Evolutionary conservation across 2,888 invertebrate genomes (phyloP), one percentile per base, ranked within the genome.

Genomic region (Anaspis maculata): DNA sequence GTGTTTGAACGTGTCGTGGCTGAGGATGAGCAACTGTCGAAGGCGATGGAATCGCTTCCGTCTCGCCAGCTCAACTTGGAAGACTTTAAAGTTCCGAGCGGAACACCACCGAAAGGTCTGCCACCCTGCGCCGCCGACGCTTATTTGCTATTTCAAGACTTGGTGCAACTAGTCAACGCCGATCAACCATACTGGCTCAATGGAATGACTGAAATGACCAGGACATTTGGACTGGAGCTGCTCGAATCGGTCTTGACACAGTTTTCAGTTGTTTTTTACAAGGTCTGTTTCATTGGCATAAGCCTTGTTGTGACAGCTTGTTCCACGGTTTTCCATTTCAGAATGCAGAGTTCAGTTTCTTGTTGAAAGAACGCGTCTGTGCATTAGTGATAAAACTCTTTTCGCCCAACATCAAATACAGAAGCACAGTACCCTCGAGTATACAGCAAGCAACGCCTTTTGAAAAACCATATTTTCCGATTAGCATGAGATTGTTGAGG

Each of bases 371-470:
- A 63, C 79, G 92, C 43, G 96, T 98, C 0, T 98, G 97, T 63
- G 96, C 97, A 1, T 72, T 98, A 52, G 90, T 98, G n/a, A 97
- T 98, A 46, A 89, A 95, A 64, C 70, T 98, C 39, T 97, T 98
- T 64, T 97, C 97, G 13, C 97, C 97, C 7, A 97, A 95, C 62
- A 87, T 97, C n/a, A 97, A 97, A 60, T 92, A 91, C 66, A 79
- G 91, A 41, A 62, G 59, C 38, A 62, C 60, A 33, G 53, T 66
- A 30, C 75, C 74, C 41, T 70, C 71, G 16, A 75, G 73, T 46
- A 68, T 74, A 33, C 75, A 76, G 52, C 76, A 77, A 46, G 72
- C 77, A 13, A 73, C 76, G 5, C 71, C 79, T 13, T 72, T 78
- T 27, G 95, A 95, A 60, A 87, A 92, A 44, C 96, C 96, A 0